These are phyloP conservation scores for Parus major DNA, from an alignment of 2,113 vertebrate genomes.

Conservation along the genomic window DNA sequence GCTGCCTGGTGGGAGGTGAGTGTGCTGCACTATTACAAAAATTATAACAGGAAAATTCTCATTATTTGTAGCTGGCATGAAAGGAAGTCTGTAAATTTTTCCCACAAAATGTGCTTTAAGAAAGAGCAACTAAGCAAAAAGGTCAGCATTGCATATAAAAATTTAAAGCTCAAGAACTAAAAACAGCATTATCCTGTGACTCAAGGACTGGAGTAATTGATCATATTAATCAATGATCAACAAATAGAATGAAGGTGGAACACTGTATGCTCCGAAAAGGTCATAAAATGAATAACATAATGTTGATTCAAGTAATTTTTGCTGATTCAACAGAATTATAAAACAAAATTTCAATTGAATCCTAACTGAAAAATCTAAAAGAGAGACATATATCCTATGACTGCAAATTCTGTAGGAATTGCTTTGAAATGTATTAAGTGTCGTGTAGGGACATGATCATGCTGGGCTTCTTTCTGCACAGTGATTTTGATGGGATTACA, in stretches of 20 bases:
- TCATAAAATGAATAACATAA: background rate
- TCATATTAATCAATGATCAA: background rate
- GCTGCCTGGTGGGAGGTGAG: constrained; percentile 7
- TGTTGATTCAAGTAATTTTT: background rate
- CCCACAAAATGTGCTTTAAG: background rate
- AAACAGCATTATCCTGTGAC: background rate
- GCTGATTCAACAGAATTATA: background rate
- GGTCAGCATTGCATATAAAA: background rate
- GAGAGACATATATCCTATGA: background rate
- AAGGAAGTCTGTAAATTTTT: background rate
- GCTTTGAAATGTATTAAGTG: background rate
- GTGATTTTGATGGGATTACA: background rate
- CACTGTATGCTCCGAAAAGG: background rate
- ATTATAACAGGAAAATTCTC: constrained; percentile 23
- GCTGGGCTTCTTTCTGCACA: background rate
- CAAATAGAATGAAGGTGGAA: background rate
- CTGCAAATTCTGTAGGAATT: background rate
- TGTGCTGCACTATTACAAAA: constrained; percentile 27
- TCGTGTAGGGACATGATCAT: background rate
- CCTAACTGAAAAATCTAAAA: background rate
- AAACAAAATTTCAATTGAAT: background rate
- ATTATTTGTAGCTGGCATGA: constrained; percentile 17
- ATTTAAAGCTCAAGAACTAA: background rate
- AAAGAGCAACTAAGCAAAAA: background rate
- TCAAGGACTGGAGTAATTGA: background rate